Percentiles rank a stretch among this genome's conserved stretches.
Conservation (phyloP, 1,140 invertebrate species). For the Platyura marginata region DNA sequence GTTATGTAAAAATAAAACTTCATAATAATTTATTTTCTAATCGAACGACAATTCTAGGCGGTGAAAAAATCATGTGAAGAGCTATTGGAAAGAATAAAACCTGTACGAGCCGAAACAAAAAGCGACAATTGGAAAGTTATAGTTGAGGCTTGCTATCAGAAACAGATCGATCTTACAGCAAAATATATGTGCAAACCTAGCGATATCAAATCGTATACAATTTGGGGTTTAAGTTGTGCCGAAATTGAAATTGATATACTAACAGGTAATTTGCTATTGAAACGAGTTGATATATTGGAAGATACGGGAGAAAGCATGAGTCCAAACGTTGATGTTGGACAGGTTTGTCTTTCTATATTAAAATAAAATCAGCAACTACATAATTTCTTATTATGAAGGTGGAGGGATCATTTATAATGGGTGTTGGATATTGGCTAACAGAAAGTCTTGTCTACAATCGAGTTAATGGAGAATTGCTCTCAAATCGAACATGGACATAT, state of each 20-base stretch:
- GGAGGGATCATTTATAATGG: slow-evolving; percentile 65
- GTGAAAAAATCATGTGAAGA: slow-evolving; percentile 46
- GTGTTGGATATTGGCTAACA: slow-evolving; percentile 55
- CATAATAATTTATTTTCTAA: background rate
- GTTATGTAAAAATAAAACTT: slow-evolving; percentile 13
- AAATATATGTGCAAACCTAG: slow-evolving; percentile 30
- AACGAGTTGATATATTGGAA: slow-evolving; percentile 50
- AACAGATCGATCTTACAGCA: slow-evolving; percentile 41
- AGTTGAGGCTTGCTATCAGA: slow-evolving; percentile 32
- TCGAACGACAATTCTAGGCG: slow-evolving; percentile 19
- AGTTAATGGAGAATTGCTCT: slow-evolving; percentile 43
- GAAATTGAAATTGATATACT: slow-evolving; percentile 59
- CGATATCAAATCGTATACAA: slow-evolving; percentile 27
- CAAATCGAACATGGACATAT: slow-evolving; percentile 63
- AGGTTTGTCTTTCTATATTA: no score
- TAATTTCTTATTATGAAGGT: background rate
- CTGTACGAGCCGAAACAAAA: slow-evolving; percentile 34
- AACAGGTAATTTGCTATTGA: slow-evolving; percentile 42
- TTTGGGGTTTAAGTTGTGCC: slow-evolving; percentile 35
- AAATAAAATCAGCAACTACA: slow-evolving; percentile 4
- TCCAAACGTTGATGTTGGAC: slow-evolving; percentile 64
- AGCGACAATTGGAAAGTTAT: slow-evolving; percentile 46
- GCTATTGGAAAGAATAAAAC: slow-evolving; percentile 38
- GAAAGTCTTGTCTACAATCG: slow-evolving; percentile 49
- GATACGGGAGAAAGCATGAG: slow-evolving; percentile 55